A percentile compares a stretch with the other conserved stretches of the same genome.
phyloP scores from a whole-genome alignment of 2,797 vertebrate genomes.

The Protosalanx chinensis region DNA sequence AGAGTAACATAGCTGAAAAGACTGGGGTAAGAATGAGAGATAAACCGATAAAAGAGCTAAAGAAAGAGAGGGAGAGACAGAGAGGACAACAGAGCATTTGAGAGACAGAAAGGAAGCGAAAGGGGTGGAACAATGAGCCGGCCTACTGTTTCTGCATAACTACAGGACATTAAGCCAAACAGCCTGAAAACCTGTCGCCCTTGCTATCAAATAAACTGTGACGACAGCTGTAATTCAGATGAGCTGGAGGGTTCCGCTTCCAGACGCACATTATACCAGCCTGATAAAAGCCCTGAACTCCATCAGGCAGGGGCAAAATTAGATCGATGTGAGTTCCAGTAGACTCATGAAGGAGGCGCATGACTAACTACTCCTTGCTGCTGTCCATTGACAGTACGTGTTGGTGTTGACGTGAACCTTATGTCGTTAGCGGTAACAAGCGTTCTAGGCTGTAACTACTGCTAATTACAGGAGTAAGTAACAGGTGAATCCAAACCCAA shows the following conservation, averaged over 20 bases:
- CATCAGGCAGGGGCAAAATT: conserved; percentile 39
- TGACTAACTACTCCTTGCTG: neutral
- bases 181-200: conserved; percentile 5
- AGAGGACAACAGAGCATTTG: conserved; percentile 16
- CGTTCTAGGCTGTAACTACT: neutral
- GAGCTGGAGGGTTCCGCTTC: conserved; percentile 35
- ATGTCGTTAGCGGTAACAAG: neutral
- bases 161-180: neutral
- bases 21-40: neutral
- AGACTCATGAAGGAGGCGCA: conserved; percentile 18
- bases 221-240: conserved; percentile 36
- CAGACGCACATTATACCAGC: conserved; percentile 51
- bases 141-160: conserved; percentile 26
- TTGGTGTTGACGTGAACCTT: neutral
- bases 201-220: conserved; percentile 40
- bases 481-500: too few species aligned
- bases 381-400: too few species aligned
- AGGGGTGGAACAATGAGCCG: conserved; percentile 26
- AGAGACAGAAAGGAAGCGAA: conserved; percentile 6
- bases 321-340: conserved; percentile 22
- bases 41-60: too few species aligned
- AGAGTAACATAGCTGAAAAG: neutral
- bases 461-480: too few species aligned
- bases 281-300: conserved; percentile 45
- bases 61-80: neutral